phyloP scores from a whole-genome alignment of 2,888 invertebrate genomes.

The Philonicus albiceps region DNA sequence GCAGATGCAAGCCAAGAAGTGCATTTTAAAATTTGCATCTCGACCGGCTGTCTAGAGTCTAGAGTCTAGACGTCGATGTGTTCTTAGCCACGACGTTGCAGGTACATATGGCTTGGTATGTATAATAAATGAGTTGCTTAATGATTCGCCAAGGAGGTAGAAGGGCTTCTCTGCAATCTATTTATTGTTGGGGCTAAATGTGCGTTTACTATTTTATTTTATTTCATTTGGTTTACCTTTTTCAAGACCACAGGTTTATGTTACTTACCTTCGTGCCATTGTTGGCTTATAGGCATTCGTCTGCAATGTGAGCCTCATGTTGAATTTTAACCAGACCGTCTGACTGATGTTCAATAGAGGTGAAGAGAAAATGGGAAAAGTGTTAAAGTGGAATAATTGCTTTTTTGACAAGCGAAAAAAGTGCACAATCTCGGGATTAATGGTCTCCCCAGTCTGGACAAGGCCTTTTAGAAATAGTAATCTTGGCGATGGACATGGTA shows the following conservation, averaged over 20 bases:
- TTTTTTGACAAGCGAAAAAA: constrained; percentile 34
- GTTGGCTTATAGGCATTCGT: constrained; percentile 6
- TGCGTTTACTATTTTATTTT: constrained; percentile 28
- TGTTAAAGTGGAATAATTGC: constrained; percentile 41
- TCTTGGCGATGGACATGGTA: constrained; percentile 4
- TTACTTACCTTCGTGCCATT: constrained; percentile 17
- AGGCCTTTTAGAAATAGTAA: constrained; percentile 19
- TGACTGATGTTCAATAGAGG: constrained; percentile 43
- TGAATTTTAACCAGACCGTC: constrained; percentile 35
- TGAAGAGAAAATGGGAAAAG: constrained; percentile 46
- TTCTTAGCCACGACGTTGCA: constrained; percentile 3
- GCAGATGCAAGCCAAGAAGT: constrained; percentile 20
- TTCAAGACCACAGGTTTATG: constrained; percentile 2
- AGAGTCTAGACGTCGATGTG: constrained; percentile 23
- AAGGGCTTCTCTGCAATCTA: constrained; percentile 22
- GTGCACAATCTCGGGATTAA: constrained; percentile 34
- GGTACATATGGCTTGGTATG: constrained; percentile 14
- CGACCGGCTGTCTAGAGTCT: constrained; percentile 19
- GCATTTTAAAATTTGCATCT: constrained; percentile 35
- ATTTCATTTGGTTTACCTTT: neutral
- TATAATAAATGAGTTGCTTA: constrained; percentile 41
- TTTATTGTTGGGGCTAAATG: constrained; percentile 30
- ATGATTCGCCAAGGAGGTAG: constrained; percentile 38
- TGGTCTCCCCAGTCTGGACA: constrained; percentile 10
- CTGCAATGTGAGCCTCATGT: neutral